phyloP scores from a whole-genome alignment of 2,797 vertebrate genomes.

The Cryptoprocta ferox region DNA sequence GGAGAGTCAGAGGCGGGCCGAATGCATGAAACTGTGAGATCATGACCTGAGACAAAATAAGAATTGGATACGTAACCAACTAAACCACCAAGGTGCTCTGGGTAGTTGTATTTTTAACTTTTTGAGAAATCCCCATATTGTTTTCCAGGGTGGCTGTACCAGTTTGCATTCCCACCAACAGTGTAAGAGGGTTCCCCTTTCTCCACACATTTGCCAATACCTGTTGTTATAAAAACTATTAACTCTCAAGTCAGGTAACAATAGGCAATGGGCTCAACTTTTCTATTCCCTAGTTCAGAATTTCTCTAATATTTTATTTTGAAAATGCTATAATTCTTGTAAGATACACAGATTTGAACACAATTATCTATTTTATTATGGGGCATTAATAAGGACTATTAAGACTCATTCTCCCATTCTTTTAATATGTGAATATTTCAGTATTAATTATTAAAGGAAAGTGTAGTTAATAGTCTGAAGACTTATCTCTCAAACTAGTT shows the following conservation, averaged over 20 bases:
- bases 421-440: neutral
- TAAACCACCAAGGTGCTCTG: no score
- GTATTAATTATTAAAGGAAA: neutral
- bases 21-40: no score
- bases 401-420: neutral
- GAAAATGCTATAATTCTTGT: neutral
- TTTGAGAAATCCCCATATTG: neutral
- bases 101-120: neutral
- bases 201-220: neutral
- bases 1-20: no score
- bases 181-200: neutral
- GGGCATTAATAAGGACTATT: neutral
- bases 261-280: neutral
- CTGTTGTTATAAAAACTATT: neutral
- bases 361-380: neutral
- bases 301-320: neutral
- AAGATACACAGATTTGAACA: neutral
- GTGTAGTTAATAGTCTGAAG: neutral
- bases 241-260: neutral
- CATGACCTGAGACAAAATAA: no score
- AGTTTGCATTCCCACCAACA: neutral
- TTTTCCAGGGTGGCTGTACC: neutral
- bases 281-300: neutral
- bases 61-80: no score
- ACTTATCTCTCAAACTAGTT: neutral